Evolutionary conservation across 2,113 vertebrate species (phyloP), one percentile per base, ranked within the genome.

Genomic region (Typhlomys cinereus): DNA sequence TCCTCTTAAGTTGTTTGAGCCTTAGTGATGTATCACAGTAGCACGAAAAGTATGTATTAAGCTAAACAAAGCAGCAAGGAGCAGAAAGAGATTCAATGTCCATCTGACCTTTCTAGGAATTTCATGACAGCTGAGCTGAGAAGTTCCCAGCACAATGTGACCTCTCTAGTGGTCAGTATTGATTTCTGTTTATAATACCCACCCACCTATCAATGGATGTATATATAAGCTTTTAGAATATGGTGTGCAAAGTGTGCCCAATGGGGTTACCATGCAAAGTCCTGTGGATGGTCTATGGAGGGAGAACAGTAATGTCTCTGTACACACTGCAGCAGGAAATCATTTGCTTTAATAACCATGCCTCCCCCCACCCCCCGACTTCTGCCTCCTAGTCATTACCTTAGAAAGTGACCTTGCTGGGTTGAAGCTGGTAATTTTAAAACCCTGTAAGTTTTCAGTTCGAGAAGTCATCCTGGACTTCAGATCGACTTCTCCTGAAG

Each of bases 401-500:
- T 92, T 66, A 73, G 67, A 94, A 86, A 93, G 75, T 76, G 80
- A 94, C 92, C 79, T 96, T 94, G 75, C 62, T 62, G 54, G 76
- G 71, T 50, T 67, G 89, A 93, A 91, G 94, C 80, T 80, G 71
- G 9, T 67, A 71, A 64, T 80, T 95, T 89, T 84, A 81, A 92
- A 88, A 88, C 67, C 67, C 90, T 91, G 76, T 36, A 70, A 79
- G 83, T 20, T 90, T 95, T 92, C 79, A 78, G 78, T 94, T 52
- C 82, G 67, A 96, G 96, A 95, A 96, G 76, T 76, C 89, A 87
- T 82, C 4, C 0, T 89, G 81, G 95, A 91, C 93, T 89, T 92
- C 52, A 78, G 93, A 95, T 85, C 85, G 94, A 89, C 92, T 91
- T 94, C 79, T 96, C 84, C 85, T 70, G 76, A 88, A 93, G 81